Evolutionary conservation across 1,140 invertebrate species (phyloP).

Genomic region (Conus betulinus): DNA sequence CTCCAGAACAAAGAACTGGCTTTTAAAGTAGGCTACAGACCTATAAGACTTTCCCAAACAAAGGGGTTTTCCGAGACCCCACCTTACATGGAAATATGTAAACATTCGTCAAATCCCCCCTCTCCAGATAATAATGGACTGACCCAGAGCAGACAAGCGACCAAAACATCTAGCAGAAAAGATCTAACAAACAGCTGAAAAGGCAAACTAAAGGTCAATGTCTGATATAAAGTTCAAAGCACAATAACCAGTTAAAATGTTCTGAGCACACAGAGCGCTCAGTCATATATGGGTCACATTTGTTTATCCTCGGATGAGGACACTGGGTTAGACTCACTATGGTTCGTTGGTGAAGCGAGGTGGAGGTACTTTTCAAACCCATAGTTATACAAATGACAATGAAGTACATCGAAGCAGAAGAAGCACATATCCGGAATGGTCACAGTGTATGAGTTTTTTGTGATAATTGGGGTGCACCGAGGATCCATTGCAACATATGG

Average conservation of each 20-base stretch:
- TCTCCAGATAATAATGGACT: conserved; percentile 23
- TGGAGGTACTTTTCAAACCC: conserved; percentile 89
- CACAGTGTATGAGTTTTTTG: conserved; percentile 79
- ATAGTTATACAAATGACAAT: conserved; percentile 93
- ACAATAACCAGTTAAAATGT: not conserved
- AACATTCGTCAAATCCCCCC: conserved; percentile 28
- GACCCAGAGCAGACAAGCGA: not conserved
- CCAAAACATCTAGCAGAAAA: not conserved
- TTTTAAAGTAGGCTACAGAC: not conserved
- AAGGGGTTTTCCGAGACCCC: conserved; percentile 17
- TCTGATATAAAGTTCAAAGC: not conserved
- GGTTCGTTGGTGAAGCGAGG: conserved; percentile 93
- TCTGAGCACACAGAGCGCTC: too few species aligned
- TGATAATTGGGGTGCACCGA: conserved; percentile 79
- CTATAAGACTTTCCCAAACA: not conserved
- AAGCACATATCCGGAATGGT: conserved; percentile 97
- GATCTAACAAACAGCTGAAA: not conserved
- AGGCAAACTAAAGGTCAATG: not conserved
- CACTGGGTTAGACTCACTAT: conserved; percentile 85
- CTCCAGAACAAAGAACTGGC: not conserved
- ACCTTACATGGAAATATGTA: conserved; percentile 40
- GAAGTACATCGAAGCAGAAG: conserved; percentile 98
- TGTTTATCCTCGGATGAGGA: conserved; percentile 20
- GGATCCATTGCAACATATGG: conserved; percentile 76
- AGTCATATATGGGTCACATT: conserved; percentile 19